phyloP scores from a whole-genome alignment of 2,797 vertebrate genomes.

The Diplodus sargus region DNA sequence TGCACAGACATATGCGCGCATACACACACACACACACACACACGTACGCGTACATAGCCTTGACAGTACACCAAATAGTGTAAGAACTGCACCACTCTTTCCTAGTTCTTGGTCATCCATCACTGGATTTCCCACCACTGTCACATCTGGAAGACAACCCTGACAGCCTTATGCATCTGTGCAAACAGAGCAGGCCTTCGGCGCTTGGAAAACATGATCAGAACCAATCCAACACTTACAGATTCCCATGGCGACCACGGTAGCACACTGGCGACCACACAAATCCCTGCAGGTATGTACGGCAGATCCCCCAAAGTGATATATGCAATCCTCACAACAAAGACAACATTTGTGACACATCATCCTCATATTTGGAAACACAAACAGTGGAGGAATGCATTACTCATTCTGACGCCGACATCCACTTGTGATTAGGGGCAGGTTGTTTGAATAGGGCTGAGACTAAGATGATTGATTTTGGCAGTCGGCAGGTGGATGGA shows the following conservation, averaged over 20 bases:
- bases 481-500: conserved; percentile 56
- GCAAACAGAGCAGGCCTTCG: conserved; percentile 67
- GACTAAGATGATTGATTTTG: conserved; percentile 65
- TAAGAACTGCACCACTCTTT: conserved; percentile 57
- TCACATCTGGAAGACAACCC: conserved; percentile 77
- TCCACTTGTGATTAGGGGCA: conserved; percentile 50
- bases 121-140: conserved; percentile 71
- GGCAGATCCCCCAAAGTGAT: conserved; percentile 27
- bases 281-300: conserved; percentile 49
- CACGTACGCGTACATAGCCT: conserved; percentile 16
- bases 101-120: conserved; percentile 71
- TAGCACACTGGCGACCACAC: conserved; percentile 27
- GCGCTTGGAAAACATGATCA: conserved; percentile 62
- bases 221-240: conserved; percentile 53
- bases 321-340: conserved; percentile 41
- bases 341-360: conserved; percentile 45
- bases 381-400: conserved; percentile 58
- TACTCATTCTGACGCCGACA: conserved; percentile 44
- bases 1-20: conserved; percentile 12
- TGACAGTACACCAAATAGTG: conserved; percentile 24
- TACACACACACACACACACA: conserved; percentile 9
- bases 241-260: conserved; percentile 44
- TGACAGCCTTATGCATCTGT: conserved; percentile 72
- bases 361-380: conserved; percentile 38
- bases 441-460: conserved; percentile 64